A percentile compares a stretch with the other conserved stretches of the same genome.
Conservation (phyloP, 1,140 invertebrate species). For the Aplysia californica region DNA sequence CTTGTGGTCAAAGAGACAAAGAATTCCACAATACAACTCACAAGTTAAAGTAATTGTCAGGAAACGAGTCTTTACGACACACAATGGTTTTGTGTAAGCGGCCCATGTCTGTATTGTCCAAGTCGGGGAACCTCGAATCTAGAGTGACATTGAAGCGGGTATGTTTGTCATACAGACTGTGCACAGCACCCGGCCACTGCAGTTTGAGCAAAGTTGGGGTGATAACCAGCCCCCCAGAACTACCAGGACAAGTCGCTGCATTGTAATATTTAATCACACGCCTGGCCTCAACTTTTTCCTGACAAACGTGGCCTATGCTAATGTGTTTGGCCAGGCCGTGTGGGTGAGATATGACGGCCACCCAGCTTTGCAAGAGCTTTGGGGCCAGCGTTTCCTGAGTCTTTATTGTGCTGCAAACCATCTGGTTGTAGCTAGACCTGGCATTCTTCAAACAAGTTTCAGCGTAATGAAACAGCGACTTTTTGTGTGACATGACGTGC, state of each 20-base stretch:
- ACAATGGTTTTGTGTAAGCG: conserved; percentile 7
- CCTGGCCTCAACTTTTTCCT: background rate
- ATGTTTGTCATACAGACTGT: background rate
- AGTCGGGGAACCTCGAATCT: background rate
- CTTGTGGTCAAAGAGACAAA: too few relatives aligned
- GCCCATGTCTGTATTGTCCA: conserved; percentile 2
- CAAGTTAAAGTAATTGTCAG: conserved; percentile 3
- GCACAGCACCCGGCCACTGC: conserved; percentile 24
- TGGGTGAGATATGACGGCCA: conserved; percentile 12
- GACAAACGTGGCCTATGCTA: background rate
- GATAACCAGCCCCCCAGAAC: conserved; percentile 23
- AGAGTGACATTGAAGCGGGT: conserved; percentile 12
- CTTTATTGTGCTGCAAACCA: conserved; percentile 2
- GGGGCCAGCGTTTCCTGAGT: background rate
- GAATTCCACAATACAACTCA: too few relatives aligned
- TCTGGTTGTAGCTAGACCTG: conserved; percentile 15
- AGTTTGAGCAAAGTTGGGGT: conserved; percentile 12
- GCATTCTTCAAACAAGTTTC: background rate
- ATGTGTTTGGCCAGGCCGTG: conserved; percentile 17
- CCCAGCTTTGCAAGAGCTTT: conserved; percentile 2
- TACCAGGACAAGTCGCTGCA: conserved; percentile 23
- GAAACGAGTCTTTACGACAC: conserved; percentile 2
- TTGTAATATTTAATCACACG: conserved; percentile 18
- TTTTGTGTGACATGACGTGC: conserved; percentile 21
- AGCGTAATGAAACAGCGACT: background rate